A percentile compares a stretch with the other conserved stretches of the same genome.
phyloP scores from a whole-genome alignment of 2,113 vertebrate genomes.

The Rafetus swinhoei region DNA sequence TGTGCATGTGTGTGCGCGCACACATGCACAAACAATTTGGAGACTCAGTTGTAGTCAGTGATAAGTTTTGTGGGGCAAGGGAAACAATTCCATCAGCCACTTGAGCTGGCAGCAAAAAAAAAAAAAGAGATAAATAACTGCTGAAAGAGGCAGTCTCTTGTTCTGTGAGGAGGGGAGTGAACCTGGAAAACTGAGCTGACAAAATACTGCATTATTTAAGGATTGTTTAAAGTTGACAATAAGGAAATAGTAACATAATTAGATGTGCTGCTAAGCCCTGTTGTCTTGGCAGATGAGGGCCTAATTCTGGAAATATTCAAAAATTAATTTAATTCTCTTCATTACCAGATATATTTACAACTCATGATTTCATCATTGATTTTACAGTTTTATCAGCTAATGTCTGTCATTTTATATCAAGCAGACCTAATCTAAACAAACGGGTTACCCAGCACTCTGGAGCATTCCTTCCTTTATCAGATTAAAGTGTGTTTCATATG shows the following conservation, averaged over 20 bases:
- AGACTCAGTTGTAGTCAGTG: not conserved
- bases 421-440: not conserved
- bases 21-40: not conserved
- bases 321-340: not conserved
- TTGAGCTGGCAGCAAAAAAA: not conserved
- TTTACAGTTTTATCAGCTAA: not conserved
- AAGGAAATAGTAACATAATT: not conserved
- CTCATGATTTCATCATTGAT: not conserved
- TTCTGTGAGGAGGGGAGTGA: not conserved
- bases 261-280: not conserved
- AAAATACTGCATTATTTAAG: not conserved
- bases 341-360: not conserved
- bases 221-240: accelerated
- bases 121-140: not conserved
- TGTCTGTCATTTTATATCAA: not conserved
- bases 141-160: not conserved
- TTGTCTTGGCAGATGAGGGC: not conserved
- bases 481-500: not conserved
- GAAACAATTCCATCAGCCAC: not conserved
- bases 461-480: not conserved
- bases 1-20: too few species aligned
- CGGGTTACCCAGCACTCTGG: not conserved
- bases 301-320: not conserved
- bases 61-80: not conserved
- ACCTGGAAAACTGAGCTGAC: not conserved